Evolutionary conservation across 2,888 invertebrate genomes (phyloP), one percentile per base, ranked within the genome.

Genomic region (Sussaba pulchella): DNA sequence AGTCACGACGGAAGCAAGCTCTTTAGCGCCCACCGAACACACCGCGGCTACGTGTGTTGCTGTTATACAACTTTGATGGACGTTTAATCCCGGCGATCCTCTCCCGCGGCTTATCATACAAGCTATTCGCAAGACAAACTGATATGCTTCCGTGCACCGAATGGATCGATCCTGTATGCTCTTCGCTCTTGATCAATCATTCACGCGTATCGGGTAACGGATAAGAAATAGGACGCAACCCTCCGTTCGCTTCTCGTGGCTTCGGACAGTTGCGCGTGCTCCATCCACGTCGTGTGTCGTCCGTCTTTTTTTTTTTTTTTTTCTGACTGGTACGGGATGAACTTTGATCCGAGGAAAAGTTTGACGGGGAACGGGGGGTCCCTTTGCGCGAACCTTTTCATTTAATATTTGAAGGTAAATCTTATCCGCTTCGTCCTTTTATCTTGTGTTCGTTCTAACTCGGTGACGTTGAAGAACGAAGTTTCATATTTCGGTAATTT

Each of bases 11-110:
- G 36, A 9, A 59, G 59, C 39, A 59, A 50, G 31, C 36, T 17
- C 59, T 10, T 26, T 10, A 47, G 47, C 26, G 31, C 24, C n/a
- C 39, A 39, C 17, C n/a, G 43, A 63, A 43, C 54, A 12, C 14
- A 14, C 12, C 41, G 54, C 26, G 61, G 17, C 1, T 50, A 39
- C 21, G 36, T 21, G 39, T 47, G 12, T 26, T 19, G 1, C 31
- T 10, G 12, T 17, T 54, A 52, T 50, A 39, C 50, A 67, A 10
- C 59, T 72, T 78, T 54, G 72, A 61, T 47, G 72, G 57, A 72
- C 59, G 59, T 72, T 72, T 78, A 78, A 78, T 72, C 59, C 61
- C 41, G 41, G 43, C 66, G 61, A 78, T 61, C 67, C 67, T 72
- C 61, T 61, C 43, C n/a, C 10, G 59, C 26, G 72, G 78, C 66